Base-by-base conservation (phyloP, 2,888 invertebrate species). In the Ditylenchus weischeri region DNA sequence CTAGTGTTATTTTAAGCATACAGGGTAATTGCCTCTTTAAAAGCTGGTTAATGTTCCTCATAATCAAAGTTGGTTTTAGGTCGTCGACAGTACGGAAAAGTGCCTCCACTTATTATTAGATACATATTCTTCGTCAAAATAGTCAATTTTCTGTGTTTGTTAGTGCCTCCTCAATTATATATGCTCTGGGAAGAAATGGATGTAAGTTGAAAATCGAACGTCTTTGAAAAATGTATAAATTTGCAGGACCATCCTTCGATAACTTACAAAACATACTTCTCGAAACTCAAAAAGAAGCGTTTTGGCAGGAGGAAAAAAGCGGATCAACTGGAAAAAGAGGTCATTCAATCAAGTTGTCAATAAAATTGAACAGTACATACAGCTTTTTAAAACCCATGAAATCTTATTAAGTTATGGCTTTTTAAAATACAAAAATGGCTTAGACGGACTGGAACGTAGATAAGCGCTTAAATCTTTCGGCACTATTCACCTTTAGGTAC, bases 171-270 rank as follows among this genome's bases (percentile, higher is more conserved):
- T 38, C 74, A 77, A 23, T 67, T 80, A 43, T 65, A 67, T 49
- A 74, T 72, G 13, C 68, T 80, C 19, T 80, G 80, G 80, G 76
- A 78, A 11, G 80, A 80, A 59, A 62, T 79, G 61, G 74, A 75
- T 57, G 67, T 64, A 62, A 15, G 35, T 58, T 59, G 15, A 19
- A 38, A 59, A 38, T 11, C 4, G n/a, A 35, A 54, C 8, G 57
- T 29, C 29, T n/a, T 47, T 10, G 0, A 13, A 23, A 2, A 54
- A 3, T 54, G n/a, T 66, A 67, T 68, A 15, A 38, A 10, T 38
- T 13, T 10, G 8, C 66, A 65, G 66, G 66, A 66, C 47, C 66
- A 66, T 57, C 66, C 65, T 8, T 36, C 23, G 19, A 50, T 49
- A 38, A 36, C 66, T 35, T 66, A 59, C 43, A 35, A 59, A 19